Evolutionary conservation across 2,888 invertebrate genomes (phyloP).

Genomic region (Digitonthophagus gazella): DNA sequence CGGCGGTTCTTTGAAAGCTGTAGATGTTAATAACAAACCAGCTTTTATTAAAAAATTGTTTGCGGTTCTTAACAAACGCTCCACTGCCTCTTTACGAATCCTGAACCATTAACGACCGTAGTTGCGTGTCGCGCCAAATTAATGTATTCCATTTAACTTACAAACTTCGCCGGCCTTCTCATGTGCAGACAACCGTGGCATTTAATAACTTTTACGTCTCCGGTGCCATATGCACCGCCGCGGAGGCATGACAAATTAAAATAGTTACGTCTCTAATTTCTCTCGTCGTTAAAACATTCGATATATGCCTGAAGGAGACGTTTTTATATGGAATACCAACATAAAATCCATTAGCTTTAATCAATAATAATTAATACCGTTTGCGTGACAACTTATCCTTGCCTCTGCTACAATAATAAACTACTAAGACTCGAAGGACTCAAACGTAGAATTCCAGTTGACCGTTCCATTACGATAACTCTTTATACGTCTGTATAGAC

Average conservation of each 20-base stretch:
- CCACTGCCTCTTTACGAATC: not conserved
- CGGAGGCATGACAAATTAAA: not conserved
- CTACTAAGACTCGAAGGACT: not conserved
- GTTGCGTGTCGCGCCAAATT: constrained; percentile 9
- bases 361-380: constrained; percentile 36
- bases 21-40: constrained; percentile 4
- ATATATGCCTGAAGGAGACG: too few species aligned
- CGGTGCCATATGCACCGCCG: not conserved
- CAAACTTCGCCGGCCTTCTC: not conserved
- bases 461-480: not conserved
- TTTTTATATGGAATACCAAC: too few species aligned
- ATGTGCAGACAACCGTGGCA: not conserved
- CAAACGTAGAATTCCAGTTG: not conserved
- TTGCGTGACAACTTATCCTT: constrained; percentile 26
- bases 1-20: too few species aligned
- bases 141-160: constrained; percentile 1
- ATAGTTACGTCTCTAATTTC: not conserved
- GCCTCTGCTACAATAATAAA: not conserved
- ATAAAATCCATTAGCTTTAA: constrained; percentile 32
- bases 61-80: not conserved
- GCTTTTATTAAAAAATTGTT: not conserved
- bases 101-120: not conserved
- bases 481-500: not conserved
- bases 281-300: not conserved
- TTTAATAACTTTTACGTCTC: not conserved